Evolutionary conservation across 2,888 invertebrate species (phyloP).

Genomic region (Polylopha cassiicola): DNA sequence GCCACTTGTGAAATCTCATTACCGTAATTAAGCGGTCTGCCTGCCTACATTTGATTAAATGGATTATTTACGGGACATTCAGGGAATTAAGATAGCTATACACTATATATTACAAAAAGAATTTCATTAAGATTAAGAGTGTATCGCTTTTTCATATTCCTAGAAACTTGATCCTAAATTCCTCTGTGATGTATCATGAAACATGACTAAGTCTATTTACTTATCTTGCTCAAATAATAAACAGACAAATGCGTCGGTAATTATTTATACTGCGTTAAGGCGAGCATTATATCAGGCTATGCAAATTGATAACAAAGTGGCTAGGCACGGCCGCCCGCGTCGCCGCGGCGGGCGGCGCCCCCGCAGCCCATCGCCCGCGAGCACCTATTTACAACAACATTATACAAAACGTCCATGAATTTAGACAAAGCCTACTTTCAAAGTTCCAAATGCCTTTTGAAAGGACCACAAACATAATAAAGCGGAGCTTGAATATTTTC

Average conservation of each 20-base stretch:
- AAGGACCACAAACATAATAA: too few species aligned
- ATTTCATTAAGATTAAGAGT: too few species aligned
- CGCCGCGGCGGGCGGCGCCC: conserved; percentile 31
- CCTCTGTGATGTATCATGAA: too few species aligned
- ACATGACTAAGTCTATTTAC: conserved; percentile 1
- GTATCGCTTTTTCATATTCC: too few species aligned
- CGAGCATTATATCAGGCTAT: conserved; percentile 38
- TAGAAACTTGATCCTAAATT: too few species aligned
- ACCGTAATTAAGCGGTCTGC: conserved; percentile 40
- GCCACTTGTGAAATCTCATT: conserved; percentile 36
- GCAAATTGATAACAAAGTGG: conserved; percentile 47
- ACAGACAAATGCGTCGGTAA: conserved; percentile 12
- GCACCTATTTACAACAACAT: too few species aligned
- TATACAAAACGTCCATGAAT: too few species aligned
- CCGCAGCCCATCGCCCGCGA: too few species aligned
- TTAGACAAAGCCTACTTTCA: too few species aligned
- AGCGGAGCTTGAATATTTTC: too few species aligned
- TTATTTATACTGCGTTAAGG: conserved; percentile 25
- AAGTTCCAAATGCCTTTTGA: too few species aligned
- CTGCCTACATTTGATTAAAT: conserved; percentile 27
- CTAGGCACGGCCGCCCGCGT: conserved; percentile 33
- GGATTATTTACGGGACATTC: conserved; percentile 29
- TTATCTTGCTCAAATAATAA: conserved; percentile 1
- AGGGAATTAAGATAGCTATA: conserved; percentile 12
- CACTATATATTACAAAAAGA: too few species aligned